Percentiles rank a stretch among this genome's conserved stretches.
These are phyloP conservation scores for Grallaria varia DNA, from an alignment of 2,113 vertebrate genomes.

Conservation along the genomic window DNA sequence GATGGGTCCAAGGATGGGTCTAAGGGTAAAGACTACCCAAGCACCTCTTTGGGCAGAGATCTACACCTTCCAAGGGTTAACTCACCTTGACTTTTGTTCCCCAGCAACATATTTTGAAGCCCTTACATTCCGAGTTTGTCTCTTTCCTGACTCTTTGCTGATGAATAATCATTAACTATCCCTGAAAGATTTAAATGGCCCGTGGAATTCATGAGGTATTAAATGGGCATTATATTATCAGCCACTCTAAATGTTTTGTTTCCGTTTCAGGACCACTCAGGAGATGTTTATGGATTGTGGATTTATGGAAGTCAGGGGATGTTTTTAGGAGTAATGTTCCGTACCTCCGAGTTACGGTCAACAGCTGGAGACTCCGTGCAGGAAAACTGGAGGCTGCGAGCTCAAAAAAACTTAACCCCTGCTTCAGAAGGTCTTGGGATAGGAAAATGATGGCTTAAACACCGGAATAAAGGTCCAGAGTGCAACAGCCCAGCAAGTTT, in stretches of 20 bases:
- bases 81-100: neutral
- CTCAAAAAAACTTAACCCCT: conserved; percentile 2
- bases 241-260: conserved; percentile 20
- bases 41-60: neutral
- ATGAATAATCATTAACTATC: conserved; percentile 47
- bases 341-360: neutral
- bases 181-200: conserved; percentile 25
- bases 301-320: conserved; percentile 61
- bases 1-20: accelerated
- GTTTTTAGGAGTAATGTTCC: conserved; percentile 58
- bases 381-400: neutral
- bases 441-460: neutral
- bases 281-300: conserved; percentile 38
- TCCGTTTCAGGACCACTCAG: neutral
- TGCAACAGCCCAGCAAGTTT: neutral
- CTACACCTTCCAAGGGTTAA: neutral
- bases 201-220: conserved; percentile 28
- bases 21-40: neutral
- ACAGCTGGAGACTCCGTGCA: conserved; percentile 22
- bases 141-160: neutral
- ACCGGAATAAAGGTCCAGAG: neutral
- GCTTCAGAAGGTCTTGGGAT: neutral
- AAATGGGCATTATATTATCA: conserved; percentile 31
- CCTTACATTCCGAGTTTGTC: neutral
- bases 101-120: neutral